Evolutionary conservation across 2,797 vertebrate genomes (phyloP).

Genomic region (Sorex maritimensis): DNA sequence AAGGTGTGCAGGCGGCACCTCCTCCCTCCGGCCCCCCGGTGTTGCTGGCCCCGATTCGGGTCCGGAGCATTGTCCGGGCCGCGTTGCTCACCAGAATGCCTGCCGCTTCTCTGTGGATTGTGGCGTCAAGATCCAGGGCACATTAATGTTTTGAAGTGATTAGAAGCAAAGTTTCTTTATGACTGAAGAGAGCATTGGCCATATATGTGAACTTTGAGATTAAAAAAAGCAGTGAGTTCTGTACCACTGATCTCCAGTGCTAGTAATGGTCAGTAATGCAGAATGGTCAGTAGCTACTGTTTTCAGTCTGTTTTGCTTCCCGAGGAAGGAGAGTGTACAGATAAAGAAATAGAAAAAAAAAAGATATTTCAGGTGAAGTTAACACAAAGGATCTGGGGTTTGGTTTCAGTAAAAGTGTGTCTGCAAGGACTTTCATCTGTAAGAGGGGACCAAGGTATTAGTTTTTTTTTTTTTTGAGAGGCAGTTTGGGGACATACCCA

Average conservation of each 20-base stretch:
- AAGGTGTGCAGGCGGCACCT: too few relatives aligned
- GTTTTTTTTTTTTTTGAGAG: neutral
- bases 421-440: neutral
- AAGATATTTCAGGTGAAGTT: neutral
- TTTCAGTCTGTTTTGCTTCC: slow-evolving; percentile 19
- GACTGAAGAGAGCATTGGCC: slow-evolving; percentile 1
- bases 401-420: neutral
- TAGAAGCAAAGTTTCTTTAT: slow-evolving; percentile 24
- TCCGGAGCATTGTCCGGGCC: too few relatives aligned
- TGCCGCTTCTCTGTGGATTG: too few relatives aligned
- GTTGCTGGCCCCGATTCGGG: too few relatives aligned
- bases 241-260: neutral
- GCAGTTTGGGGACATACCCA: too few relatives aligned
- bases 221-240: neutral
- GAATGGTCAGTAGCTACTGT: neutral
- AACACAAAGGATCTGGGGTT: neutral
- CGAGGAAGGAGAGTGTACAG: neutral
- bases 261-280: neutral
- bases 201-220: slow-evolving; percentile 22
- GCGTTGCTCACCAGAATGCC: too few relatives aligned
- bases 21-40: too few relatives aligned
- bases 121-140: too few relatives aligned
- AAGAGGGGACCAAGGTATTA: neutral
- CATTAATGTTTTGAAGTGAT: slow-evolving; percentile 25
- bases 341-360: neutral